Conservation (phyloP, 2,797 vertebrate genomes). For the Mus minutoides region DNA sequence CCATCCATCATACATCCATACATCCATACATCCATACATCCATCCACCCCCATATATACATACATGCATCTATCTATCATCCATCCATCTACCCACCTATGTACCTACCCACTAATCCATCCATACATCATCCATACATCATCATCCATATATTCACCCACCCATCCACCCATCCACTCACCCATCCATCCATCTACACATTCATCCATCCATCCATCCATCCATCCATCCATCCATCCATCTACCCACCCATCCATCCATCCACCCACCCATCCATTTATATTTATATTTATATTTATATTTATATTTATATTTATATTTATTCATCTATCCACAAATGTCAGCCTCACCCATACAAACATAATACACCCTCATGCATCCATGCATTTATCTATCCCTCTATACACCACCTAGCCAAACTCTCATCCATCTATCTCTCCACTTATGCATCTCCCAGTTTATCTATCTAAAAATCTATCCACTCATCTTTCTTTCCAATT, state of each 20-base stretch:
- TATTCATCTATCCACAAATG: not conserved
- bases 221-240: accelerated
- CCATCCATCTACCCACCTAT: not conserved
- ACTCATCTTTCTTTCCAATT: not conserved
- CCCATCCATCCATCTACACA: accelerated
- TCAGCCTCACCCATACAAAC: not conserved
- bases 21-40: not conserved
- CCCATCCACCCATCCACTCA: not conserved
- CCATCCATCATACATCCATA: not conserved
- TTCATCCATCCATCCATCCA: not conserved
- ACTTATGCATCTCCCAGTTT: not conserved
- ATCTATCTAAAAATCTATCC: not conserved
- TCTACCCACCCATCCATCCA: too few relatives aligned
- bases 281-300: too few relatives aligned
- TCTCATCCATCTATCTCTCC: not conserved
- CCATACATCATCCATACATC: accelerated
- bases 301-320: not conserved
- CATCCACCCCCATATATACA: accelerated
- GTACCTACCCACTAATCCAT: not conserved
- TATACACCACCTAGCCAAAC: not conserved
- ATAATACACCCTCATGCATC: not conserved
- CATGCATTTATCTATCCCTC: too few relatives aligned
- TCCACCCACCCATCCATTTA: too few relatives aligned
- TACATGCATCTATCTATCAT: accelerated
- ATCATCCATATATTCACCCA: not conserved